phyloP scores from a whole-genome alignment of 2,888 invertebrate genomes.

The Ormia ochracea region DNA sequence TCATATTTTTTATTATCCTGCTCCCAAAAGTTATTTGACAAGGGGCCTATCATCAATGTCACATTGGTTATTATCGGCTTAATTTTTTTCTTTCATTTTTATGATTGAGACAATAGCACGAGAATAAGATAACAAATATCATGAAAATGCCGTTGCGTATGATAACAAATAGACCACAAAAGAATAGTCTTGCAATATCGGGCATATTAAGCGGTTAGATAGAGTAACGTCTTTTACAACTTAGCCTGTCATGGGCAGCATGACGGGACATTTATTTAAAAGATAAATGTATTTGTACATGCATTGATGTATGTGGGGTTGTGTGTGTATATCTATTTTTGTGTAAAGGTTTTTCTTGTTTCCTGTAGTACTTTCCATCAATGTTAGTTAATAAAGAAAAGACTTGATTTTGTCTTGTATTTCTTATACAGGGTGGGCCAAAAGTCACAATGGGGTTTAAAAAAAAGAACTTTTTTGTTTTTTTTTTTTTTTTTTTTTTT shows the following conservation, averaged over 20 bases:
- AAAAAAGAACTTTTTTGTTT: too few species aligned
- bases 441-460: too few species aligned
- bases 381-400: slow-evolving; percentile 40
- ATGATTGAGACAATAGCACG: slow-evolving; percentile 38
- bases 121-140: slow-evolving; percentile 21
- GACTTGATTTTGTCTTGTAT: slow-evolving; percentile 32
- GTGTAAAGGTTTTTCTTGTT: slow-evolving; percentile 6
- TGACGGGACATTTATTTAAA: neutral
- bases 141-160: neutral
- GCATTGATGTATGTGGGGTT: slow-evolving; percentile 15
- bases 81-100: slow-evolving; percentile 29
- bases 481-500: too few species aligned
- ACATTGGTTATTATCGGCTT: slow-evolving; percentile 58
- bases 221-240: slow-evolving; percentile 25
- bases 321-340: too few species aligned
- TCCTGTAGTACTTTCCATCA: too few species aligned
- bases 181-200: neutral
- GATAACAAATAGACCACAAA: slow-evolving; percentile 28
- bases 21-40: slow-evolving; percentile 36
- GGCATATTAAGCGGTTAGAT: slow-evolving; percentile 30
- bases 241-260: slow-evolving; percentile 32
- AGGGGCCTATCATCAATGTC: slow-evolving; percentile 62
- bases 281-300: neutral
- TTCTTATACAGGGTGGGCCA: too few species aligned
- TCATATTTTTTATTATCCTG: too few species aligned